phyloP scores from a whole-genome alignment of 2,888 invertebrate genomes.

The Leucania comma region DNA sequence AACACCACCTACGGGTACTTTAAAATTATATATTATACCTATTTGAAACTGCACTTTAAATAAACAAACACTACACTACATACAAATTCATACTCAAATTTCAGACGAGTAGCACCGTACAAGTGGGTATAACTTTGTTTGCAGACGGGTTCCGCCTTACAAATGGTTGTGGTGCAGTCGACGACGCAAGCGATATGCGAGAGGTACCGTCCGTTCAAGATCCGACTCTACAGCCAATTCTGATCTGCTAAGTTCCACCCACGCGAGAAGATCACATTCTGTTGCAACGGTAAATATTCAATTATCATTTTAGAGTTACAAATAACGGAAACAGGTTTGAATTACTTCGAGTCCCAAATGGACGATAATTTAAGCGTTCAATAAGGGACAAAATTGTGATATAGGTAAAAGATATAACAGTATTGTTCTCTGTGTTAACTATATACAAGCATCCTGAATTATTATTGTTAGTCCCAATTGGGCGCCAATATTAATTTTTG shows the following conservation, averaged over 20 bases:
- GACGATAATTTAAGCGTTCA: background rate
- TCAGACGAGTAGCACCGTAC: conserved; percentile 70
- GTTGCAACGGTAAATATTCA: conserved; percentile 79
- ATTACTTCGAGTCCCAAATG: background rate
- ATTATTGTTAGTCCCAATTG: background rate
- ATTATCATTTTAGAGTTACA: background rate
- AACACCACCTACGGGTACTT: background rate
- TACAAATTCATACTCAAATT: conserved; percentile 62
- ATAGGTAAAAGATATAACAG: background rate
- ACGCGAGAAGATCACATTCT: conserved; percentile 83
- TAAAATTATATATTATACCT: background rate
- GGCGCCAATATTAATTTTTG: background rate
- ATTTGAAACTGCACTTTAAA: background rate
- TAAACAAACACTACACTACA: conserved; percentile 40
- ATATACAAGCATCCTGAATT: background rate
- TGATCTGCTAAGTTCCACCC: conserved; percentile 89
- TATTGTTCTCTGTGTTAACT: too few relatives aligned
- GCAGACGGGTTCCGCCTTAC: conserved; percentile 92
- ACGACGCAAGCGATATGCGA: conserved; percentile 76
- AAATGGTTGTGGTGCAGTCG: conserved; percentile 91
- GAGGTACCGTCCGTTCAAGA: conserved; percentile 85
- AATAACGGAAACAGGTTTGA: background rate
- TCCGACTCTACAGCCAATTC: conserved; percentile 89
- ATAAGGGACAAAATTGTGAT: background rate
- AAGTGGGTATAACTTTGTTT: conserved; percentile 71